Evolutionary conservation across 2,797 vertebrate genomes (phyloP), one percentile per base, ranked within the genome.

Genomic region (Bufotes viridis): DNA sequence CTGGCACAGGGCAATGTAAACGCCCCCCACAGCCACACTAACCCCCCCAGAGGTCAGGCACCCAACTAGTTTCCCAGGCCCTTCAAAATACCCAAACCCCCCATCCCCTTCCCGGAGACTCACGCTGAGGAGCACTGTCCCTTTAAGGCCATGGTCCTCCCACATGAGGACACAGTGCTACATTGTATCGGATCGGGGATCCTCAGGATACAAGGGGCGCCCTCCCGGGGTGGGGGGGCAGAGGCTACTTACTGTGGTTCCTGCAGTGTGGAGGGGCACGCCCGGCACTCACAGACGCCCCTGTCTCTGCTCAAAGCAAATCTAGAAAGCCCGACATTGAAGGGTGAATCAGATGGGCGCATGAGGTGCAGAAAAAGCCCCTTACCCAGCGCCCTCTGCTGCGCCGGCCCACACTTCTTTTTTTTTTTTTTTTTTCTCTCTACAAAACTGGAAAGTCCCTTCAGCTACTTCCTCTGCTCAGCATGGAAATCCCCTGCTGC

Each of bases 81-180:
- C 34, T 8, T 17, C 6, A 29, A 2, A 22, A 69, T 15, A 15
- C 70, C 14, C 5, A 29, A 72, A 4, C n/a, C 5, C 29, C n/a
- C 70, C 7, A 17, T 17, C 11, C 72, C 11, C 42, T 34, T 0
- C 42, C 17, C 70, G 34, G 29, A 34, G 29, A 51, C 17, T 18
- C 34, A 22, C 0, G 12, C 7, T 49, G 5, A 15, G 65, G 65
- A n/a, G 14, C 75, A 26, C 75, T 78, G 75, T 51, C 51, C 75
- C 75, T 78, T 78, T 78, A 78, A 78, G 51, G 0, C 10, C 22
- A 14, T n/a, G 75, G 75, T 78, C 75, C 75, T 55, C 75, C 75
- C 75, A 24, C 75, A 51, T 0, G 17, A 10, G 18, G 34, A 34
- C 13, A 22, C 51, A 15, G 75, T 7, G 49, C 1, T 51, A n/a